A percentile compares a stretch with the other conserved stretches of the same genome.
phyloP scores from a whole-genome alignment of 1,140 invertebrate genomes.

The Andrena cerasifolii region DNA sequence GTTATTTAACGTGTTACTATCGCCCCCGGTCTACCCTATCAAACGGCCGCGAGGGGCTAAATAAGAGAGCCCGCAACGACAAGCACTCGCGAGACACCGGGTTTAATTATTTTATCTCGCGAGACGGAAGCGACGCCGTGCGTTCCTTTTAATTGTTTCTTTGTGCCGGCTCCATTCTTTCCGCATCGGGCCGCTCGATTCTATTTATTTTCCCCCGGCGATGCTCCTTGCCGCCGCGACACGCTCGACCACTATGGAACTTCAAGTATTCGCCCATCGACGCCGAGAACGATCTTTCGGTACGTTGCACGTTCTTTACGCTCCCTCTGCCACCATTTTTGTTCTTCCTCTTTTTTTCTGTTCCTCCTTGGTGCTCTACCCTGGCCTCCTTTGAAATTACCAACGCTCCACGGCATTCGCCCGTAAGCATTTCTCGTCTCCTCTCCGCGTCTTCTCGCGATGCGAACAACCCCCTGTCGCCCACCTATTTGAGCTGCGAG shows the following conservation, averaged over 20 bases:
- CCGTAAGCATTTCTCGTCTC: constrained; percentile 34
- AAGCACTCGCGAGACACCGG: background rate
- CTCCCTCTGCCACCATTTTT: constrained; percentile 6
- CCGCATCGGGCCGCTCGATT: constrained; percentile 18
- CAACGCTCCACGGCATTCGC: constrained; percentile 45
- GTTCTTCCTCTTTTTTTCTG: constrained; percentile 1
- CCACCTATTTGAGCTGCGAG: constrained; percentile 42
- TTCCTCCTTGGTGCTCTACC: background rate
- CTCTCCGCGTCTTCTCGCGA: constrained; percentile 9
- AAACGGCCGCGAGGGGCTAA: background rate
- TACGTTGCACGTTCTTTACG: constrained; percentile 38
- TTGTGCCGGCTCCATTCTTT: constrained; percentile 28
- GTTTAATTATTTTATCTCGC: constrained; percentile 45
- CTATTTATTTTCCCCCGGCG: constrained; percentile 44
- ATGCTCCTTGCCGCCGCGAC: constrained; percentile 5
- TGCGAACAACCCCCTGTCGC: constrained; percentile 9
- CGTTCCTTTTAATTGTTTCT: constrained; percentile 47
- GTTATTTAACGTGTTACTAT: background rate
- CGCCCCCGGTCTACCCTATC: no score
- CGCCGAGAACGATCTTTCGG: constrained; percentile 47
- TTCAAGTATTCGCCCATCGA: constrained; percentile 36
- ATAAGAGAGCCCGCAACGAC: background rate
- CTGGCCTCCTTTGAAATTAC: constrained; percentile 51
- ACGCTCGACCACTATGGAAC: constrained; percentile 42
- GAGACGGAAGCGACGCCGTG: constrained; percentile 19